Conservation (phyloP, 2,113 vertebrate species). For the Caranx ignobilis region DNA sequence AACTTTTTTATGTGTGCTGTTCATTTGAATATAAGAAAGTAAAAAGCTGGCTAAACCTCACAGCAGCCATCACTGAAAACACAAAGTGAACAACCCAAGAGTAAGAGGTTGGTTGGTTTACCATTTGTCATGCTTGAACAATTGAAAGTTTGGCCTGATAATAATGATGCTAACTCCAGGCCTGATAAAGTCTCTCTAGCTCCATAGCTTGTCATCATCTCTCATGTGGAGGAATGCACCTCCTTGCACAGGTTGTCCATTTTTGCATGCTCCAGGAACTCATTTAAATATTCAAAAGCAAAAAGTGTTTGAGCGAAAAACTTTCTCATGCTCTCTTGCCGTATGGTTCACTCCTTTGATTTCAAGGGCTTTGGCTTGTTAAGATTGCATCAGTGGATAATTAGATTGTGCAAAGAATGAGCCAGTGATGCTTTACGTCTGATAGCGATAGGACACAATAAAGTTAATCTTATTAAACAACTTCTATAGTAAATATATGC, state of each 20-base stretch:
- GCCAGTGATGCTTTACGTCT: slow-evolving; percentile 47
- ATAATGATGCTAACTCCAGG: not conserved
- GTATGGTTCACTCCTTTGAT: slow-evolving; percentile 46
- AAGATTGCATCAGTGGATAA: slow-evolving; percentile 49
- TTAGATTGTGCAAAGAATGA: slow-evolving; percentile 48
- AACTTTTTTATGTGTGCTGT: slow-evolving; percentile 13
- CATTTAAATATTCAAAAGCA: slow-evolving; percentile 59
- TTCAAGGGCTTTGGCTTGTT: slow-evolving; percentile 42
- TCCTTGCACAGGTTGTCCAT: not conserved
- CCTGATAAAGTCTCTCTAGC: no score
- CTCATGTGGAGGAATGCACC: not conserved
- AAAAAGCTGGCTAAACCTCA: not conserved
- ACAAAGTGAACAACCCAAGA: not conserved
- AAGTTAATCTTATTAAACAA: slow-evolving; percentile 71
- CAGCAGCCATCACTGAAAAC: not conserved
- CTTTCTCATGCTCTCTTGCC: slow-evolving; percentile 60
- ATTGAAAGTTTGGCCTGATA: not conserved
- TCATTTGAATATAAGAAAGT: slow-evolving; percentile 16
- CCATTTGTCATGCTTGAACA: not conserved
- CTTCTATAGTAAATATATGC: slow-evolving; percentile 68
- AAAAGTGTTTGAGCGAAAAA: slow-evolving; percentile 19
- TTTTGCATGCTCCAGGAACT: slow-evolving; percentile 23
- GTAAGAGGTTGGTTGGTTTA: not conserved
- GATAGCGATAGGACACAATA: slow-evolving; percentile 56
- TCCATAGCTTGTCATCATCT: not conserved